phyloP scores from a whole-genome alignment of 1,140 invertebrate species.

The Lordiphosa stackelbergi region DNA sequence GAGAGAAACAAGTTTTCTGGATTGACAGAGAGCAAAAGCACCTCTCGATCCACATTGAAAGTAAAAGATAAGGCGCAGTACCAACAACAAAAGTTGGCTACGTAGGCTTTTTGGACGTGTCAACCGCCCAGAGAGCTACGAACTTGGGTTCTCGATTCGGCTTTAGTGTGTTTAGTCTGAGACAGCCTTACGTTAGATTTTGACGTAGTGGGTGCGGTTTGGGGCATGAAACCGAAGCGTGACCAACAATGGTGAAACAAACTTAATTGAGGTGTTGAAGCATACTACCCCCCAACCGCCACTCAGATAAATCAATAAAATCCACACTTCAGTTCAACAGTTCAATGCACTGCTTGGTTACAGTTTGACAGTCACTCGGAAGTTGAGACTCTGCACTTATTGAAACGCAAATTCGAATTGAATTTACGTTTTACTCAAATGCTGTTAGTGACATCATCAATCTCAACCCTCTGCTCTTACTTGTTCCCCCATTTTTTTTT shows the following conservation, averaged over 20 bases:
- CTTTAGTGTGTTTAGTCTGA: conserved; percentile 3
- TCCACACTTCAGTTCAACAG: conserved; percentile 17
- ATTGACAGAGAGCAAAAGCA: conserved; percentile 28
- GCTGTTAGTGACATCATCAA: conserved; percentile 30
- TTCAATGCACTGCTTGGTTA: conserved; percentile 42
- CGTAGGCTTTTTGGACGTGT: conserved; percentile 47
- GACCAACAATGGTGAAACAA: conserved; percentile 36
- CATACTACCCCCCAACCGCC: conserved; percentile 1
- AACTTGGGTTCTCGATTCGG: conserved; percentile 40
- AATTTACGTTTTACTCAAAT: conserved; percentile 26
- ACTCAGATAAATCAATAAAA: conserved; percentile 47
- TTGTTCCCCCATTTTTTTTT: conserved; percentile 24
- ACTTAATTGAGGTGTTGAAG: conserved; percentile 20
- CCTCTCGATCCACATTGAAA: conserved; percentile 56
- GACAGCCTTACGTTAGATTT: conserved; percentile 22
- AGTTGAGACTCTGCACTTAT: conserved; percentile 4
- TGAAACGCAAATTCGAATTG: conserved; percentile 1
- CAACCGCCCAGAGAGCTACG: conserved; percentile 28
- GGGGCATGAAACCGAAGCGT: conserved; percentile 34
- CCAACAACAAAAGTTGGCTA: conserved; percentile 42
- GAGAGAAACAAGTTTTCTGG: conserved; percentile 58
- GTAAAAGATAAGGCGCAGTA: conserved; percentile 70
- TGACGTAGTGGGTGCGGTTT: conserved; percentile 37
- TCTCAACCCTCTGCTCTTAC: neutral
- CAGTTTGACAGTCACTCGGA: conserved; percentile 11